These are phyloP conservation scores for Oscheius onirici DNA, from an alignment of 2,888 invertebrate species.

Conservation along the genomic window DNA sequence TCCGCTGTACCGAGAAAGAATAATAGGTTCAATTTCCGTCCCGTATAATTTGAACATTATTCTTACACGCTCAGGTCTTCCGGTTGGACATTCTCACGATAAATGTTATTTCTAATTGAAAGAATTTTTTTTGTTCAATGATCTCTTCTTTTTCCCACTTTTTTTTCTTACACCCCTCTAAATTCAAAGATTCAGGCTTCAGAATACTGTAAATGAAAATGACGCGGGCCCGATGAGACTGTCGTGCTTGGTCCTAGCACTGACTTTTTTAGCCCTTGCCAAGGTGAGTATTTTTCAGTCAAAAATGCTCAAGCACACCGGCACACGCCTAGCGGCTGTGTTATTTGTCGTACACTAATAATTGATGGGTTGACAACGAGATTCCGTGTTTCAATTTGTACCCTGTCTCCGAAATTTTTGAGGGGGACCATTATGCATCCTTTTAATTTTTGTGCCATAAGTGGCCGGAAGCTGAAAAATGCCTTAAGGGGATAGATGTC, in stretches of 20 bases:
- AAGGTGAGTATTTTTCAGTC: constrained; percentile 9
- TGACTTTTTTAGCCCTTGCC: constrained; percentile 18
- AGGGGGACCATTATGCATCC: too few species aligned
- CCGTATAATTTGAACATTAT: constrained; percentile 18
- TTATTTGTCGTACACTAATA: constrained; percentile 29
- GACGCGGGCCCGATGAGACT: constrained; percentile 18
- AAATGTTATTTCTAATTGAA: too few species aligned
- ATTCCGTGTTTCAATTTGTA: constrained; percentile 29
- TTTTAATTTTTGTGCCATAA: too few species aligned
- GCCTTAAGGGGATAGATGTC: not conserved
- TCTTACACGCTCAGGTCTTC: not conserved
- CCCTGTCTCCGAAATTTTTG: too few species aligned
- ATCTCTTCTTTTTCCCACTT: too few species aligned
- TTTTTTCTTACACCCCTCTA: too few species aligned
- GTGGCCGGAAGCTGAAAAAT: not conserved
- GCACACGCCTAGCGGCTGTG: constrained; percentile 1
- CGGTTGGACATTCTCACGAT: too few species aligned
- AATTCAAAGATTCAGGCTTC: too few species aligned
- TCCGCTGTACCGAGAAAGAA: constrained; percentile 4
- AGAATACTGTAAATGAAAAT: not conserved
- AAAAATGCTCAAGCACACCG: not conserved
- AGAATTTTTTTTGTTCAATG: too few species aligned
- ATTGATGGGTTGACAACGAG: constrained; percentile 18
- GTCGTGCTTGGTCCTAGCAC: constrained; percentile 11
- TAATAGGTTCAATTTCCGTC: constrained; percentile 15